These are phyloP conservation scores for Xanthostigma xanthostigma DNA, from an alignment of 2,888 invertebrate genomes.

Conservation along the genomic window DNA sequence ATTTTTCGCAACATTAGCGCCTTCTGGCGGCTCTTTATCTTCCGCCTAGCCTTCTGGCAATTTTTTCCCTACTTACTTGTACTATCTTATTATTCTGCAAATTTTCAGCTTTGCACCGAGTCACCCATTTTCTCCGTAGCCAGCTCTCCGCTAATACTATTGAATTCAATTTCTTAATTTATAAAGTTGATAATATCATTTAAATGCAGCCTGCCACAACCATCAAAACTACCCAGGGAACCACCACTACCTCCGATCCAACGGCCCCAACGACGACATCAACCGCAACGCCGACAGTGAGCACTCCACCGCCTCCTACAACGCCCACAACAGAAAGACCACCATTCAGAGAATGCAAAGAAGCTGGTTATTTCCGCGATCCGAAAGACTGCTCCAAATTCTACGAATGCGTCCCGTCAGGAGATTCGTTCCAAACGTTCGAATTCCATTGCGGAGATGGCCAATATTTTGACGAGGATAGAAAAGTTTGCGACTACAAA, in stretches of 20 bases:
- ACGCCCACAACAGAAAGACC: background rate
- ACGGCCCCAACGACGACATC: background rate
- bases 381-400: constrained; percentile 15
- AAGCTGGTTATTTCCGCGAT: constrained; percentile 16
- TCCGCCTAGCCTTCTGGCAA: too few relatives aligned
- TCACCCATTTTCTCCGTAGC: too few relatives aligned
- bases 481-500: too few relatives aligned
- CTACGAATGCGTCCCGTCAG: constrained; percentile 13
- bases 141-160: too few relatives aligned
- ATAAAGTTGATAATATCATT: too few relatives aligned
- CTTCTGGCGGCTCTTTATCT: too few relatives aligned
- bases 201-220: background rate
- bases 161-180: too few relatives aligned
- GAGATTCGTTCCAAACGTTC: background rate
- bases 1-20: too few relatives aligned
- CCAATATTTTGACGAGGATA: constrained; percentile 11
- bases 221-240: background rate
- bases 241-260: background rate
- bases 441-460: constrained; percentile 12
- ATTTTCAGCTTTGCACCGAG: too few relatives aligned
- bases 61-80: too few relatives aligned
- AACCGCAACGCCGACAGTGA: background rate
- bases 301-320: background rate
- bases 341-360: constrained; percentile 9
- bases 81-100: too few relatives aligned